A percentile compares a stretch with the other conserved stretches of the same genome.
phyloP scores from a whole-genome alignment of 2,888 invertebrate species.

The Keiferia lycopersicella region DNA sequence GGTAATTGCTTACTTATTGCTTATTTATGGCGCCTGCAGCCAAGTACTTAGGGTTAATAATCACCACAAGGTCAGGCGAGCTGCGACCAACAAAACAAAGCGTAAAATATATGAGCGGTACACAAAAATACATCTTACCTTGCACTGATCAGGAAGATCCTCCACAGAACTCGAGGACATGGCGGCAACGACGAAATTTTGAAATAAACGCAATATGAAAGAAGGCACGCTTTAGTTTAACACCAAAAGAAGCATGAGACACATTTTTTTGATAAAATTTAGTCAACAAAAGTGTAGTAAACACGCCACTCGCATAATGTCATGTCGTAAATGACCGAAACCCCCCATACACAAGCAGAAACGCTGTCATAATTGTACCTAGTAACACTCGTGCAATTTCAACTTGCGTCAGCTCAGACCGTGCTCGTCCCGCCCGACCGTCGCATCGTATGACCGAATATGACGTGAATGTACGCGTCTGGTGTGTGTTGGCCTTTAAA shows the following conservation, averaged over 20 bases:
- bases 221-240: conserved; percentile 25
- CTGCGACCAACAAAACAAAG: conserved; percentile 39
- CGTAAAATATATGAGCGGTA: conserved; percentile 34
- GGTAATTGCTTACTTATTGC: conserved; percentile 9
- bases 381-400: neutral
- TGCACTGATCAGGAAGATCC: conserved; percentile 70
- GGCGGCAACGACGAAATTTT: conserved; percentile 32
- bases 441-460: too few species aligned
- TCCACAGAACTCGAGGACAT: conserved; percentile 74
- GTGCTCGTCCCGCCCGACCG: too few species aligned
- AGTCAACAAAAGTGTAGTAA: conserved; percentile 44
- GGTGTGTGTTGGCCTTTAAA: too few species aligned
- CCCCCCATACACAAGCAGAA: conserved; percentile 7
- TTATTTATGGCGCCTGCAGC: conserved; percentile 9
- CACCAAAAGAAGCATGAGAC: conserved; percentile 38
- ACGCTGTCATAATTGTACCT: neutral
- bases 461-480: too few species aligned
- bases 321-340: neutral
- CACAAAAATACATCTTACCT: conserved; percentile 48
- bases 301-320: conserved; percentile 29
- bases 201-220: conserved; percentile 27
- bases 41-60: neutral
- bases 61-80: conserved; percentile 46
- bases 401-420: neutral
- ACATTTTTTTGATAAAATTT: conserved; percentile 49